Evolutionary conservation across 2,113 vertebrate species (phyloP), one percentile per base, ranked within the genome.

Genomic region (Channa argus): DNA sequence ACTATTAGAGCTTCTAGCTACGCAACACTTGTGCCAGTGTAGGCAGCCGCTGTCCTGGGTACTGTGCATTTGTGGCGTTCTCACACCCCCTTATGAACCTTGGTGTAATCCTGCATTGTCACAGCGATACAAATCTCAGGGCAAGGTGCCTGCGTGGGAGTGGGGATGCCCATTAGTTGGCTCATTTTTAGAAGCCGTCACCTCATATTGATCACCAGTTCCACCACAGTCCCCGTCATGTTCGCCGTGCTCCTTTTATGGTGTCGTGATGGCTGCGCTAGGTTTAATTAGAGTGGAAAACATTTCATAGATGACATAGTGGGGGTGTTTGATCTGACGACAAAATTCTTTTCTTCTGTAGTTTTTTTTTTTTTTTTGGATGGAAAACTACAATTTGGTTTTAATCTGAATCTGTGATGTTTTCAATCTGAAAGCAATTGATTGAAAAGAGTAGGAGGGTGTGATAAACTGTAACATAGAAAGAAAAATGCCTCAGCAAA

Each of bases 21-120:
- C 4, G 15, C 33, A 61, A 39, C 24, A 11, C 0, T 33, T 44
- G 33, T 52, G 10, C 14, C 33, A 46, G 45, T 10, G 67, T 78
- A 51, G 55, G 73, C 75, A 51, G 78, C n/a, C 43, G 52, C 43
- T 43, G 39, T 36, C 81, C 59, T 92, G 92, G 82, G 89, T 92
- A 92, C 76, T 11, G 12, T 67, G 24, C 33, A 55, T 41, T 41
- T 39, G 10, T 52, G 36, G 11, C 2, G 85, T 93, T 94, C 92
- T 80, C 92, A 94, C 92, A 86, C 89, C 88, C 66, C 3, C 83
- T 74, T 50, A 24, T 24, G 24, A 24, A 89, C 76, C 85, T 49
- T 56, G 77, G 78, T 58, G 62, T 67, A 46, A 79, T 79, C 75
- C 34, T 71, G 60, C 60, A 33, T 8, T 55, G 49, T 43, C 66